These are phyloP conservation scores for Dryobates pubescens DNA, from an alignment of 2,797 vertebrate species.

Conservation along the genomic window DNA sequence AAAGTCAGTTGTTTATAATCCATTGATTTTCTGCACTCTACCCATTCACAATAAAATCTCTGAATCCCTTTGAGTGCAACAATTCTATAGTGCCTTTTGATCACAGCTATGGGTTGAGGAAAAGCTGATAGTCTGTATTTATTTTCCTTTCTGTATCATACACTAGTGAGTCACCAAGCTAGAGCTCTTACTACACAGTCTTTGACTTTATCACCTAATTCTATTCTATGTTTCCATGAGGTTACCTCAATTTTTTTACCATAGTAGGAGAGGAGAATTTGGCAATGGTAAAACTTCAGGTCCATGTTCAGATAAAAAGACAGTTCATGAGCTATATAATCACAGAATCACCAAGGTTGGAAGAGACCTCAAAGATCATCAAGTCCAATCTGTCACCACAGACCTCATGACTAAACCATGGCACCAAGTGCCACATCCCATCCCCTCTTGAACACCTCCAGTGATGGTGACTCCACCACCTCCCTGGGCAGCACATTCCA, in stretches of 20 bases:
- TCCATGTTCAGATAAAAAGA: neutral
- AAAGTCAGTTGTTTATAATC: neutral
- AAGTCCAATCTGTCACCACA: no score
- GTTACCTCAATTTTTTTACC: neutral
- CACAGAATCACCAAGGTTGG: no score
- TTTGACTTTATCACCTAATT: neutral
- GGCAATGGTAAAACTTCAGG: fast-evolving
- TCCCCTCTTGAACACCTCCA: no score
- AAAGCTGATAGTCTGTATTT: neutral
- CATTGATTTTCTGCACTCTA: neutral
- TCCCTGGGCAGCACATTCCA: no score
- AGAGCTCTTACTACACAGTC: neutral
- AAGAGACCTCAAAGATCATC: no score
- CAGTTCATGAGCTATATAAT: neutral
- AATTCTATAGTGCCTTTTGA: neutral
- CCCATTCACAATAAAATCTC: neutral
- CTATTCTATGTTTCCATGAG: no score
- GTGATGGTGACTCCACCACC: no score
- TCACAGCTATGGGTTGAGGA: neutral
- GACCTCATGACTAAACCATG: no score
- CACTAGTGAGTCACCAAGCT: neutral
- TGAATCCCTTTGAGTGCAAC: neutral
- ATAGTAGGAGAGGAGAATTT: neutral
- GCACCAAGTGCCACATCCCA: no score
- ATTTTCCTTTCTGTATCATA: neutral